Conservation (phyloP, 2,797 vertebrate species). For the Ficedula albicollis region DNA sequence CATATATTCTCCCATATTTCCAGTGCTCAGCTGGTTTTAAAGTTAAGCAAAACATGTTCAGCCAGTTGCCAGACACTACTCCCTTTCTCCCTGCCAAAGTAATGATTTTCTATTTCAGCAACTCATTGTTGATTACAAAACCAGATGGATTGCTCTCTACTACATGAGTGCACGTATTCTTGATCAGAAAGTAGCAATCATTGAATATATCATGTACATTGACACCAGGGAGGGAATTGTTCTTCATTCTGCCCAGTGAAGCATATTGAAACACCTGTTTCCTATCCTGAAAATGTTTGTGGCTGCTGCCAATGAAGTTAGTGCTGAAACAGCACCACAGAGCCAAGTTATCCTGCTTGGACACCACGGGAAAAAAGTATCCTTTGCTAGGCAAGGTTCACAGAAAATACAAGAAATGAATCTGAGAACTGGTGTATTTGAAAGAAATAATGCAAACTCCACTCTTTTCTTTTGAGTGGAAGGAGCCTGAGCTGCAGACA, state of each 20-base stretch:
- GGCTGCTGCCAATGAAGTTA: neutral
- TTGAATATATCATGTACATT: conserved; percentile 37
- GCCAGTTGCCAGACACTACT: neutral
- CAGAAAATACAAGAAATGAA: neutral
- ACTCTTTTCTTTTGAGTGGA: neutral
- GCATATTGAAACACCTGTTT: conserved; percentile 54
- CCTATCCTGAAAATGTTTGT: neutral
- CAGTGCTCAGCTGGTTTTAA: neutral
- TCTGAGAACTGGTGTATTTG: neutral
- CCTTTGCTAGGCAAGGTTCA: neutral
- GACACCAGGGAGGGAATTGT: conserved; percentile 13
- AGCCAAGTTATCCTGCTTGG: neutral
- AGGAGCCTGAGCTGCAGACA: neutral
- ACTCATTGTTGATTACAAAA: neutral
- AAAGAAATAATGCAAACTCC: neutral
- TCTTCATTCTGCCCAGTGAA: conserved; percentile 21
- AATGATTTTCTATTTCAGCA: conserved; percentile 26
- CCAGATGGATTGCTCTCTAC: conserved; percentile 17
- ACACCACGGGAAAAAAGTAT: neutral
- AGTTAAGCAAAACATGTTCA: neutral
- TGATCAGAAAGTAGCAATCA: conserved; percentile 30
- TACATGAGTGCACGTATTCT: neutral
- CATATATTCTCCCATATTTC: neutral
- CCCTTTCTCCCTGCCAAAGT: neutral
- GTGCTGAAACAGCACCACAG: conserved; percentile 16